Evolutionary conservation across 2,888 invertebrate genomes (phyloP).

Genomic region (Adelphocoris suturalis): DNA sequence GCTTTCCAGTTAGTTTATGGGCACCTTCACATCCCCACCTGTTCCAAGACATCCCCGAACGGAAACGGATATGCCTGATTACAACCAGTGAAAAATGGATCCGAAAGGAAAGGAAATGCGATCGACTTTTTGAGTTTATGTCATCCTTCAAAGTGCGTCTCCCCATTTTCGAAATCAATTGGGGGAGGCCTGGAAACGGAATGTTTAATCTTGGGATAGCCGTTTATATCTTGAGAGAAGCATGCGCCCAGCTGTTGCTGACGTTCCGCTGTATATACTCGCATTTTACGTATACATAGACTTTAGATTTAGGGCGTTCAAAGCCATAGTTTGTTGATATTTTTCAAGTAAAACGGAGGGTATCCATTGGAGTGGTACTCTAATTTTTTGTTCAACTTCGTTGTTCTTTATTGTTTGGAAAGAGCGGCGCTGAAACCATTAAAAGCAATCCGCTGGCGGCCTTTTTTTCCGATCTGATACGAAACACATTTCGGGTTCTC

Average conservation of each 20-base stretch:
- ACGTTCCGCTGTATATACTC: slow-evolving; percentile 19
- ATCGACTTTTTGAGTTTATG: not conserved
- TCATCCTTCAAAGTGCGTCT: not conserved
- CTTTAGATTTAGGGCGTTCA: not conserved
- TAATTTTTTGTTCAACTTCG: not conserved
- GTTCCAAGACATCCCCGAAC: not conserved
- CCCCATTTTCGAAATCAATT: not conserved
- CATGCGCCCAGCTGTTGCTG: slow-evolving; percentile 10
- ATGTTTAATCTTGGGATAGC: not conserved
- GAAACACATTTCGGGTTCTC: not conserved
- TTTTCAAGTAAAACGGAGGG: not conserved
- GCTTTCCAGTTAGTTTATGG: not conserved
- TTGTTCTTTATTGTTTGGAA: not conserved
- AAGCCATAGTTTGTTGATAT: slow-evolving; percentile 2
- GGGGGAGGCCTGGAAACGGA: not conserved
- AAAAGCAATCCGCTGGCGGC: not conserved
- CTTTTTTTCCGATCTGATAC: not conserved
- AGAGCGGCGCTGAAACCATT: not conserved
- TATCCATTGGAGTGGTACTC: not conserved
- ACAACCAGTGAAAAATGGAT: slow-evolving; percentile 9
- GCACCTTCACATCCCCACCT: slow-evolving; percentile 16
- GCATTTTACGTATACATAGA: not conserved
- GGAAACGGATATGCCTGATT: slow-evolving; percentile 5
- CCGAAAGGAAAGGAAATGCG: slow-evolving; percentile 8
- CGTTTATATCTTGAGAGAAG: slow-evolving; percentile 7